These are phyloP conservation scores for Stratiolaelaps scimitus DNA, from an alignment of 1,140 invertebrate species.

Conservation along the genomic window DNA sequence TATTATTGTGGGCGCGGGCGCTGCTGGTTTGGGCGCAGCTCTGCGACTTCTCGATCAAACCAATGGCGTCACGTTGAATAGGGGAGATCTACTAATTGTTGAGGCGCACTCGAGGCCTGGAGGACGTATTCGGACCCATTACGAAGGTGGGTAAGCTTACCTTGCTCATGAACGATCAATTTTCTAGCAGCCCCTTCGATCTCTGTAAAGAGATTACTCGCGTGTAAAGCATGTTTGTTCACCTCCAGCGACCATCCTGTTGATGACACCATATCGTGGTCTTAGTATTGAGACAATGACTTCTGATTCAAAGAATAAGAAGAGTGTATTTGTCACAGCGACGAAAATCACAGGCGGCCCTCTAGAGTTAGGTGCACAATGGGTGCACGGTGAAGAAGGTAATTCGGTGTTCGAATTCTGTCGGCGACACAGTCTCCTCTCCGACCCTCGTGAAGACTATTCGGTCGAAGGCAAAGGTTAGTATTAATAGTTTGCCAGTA, in stretches of 20 bases:
- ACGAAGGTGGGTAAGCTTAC: constrained; percentile 34
- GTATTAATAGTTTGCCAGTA: too few species aligned
- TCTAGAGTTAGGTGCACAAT: constrained; percentile 45
- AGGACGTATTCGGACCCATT: constrained; percentile 36
- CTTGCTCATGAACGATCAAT: background rate
- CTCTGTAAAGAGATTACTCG: background rate
- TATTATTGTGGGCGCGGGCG: constrained; percentile 39
- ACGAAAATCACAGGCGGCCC: constrained; percentile 14
- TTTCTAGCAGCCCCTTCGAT: constrained; percentile 7
- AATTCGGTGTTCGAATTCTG: constrained; percentile 48
- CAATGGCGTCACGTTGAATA: constrained; percentile 6
- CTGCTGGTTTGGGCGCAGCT: constrained; percentile 37
- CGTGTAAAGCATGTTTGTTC: background rate
- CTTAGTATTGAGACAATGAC: too few species aligned
- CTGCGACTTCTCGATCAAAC: constrained; percentile 33
- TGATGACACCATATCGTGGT: too few species aligned
- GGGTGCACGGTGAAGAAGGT: constrained; percentile 43
- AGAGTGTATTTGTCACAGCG: constrained; percentile 31
- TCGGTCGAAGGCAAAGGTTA: constrained; percentile 35
- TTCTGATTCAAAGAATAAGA: constrained; percentile 9
- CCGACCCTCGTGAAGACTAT: constrained; percentile 27
- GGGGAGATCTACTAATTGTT: constrained; percentile 36
- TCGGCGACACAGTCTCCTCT: constrained; percentile 43
- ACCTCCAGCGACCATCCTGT: too few species aligned
- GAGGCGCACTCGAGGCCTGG: constrained; percentile 39